These are phyloP conservation scores for Clarias magur DNA, from an alignment of 2,113 vertebrate genomes.

Conservation along the genomic window DNA sequence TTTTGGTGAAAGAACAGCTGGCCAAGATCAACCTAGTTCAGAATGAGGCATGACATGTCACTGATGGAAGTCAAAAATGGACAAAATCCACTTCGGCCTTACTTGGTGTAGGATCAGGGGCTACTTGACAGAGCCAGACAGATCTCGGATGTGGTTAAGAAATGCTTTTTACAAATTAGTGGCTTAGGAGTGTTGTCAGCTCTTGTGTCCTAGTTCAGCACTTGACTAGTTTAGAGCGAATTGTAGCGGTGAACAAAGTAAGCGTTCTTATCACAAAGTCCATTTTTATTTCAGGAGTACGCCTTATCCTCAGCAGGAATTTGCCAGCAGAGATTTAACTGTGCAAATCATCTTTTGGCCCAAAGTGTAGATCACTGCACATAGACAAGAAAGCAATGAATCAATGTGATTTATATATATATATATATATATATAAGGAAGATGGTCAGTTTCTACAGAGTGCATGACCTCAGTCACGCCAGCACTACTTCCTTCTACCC, in stretches of 20 bases:
- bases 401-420: neutral
- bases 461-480: constrained; percentile 33
- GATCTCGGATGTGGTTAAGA: neutral
- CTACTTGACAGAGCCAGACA: neutral
- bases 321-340: neutral
- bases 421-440: neutral
- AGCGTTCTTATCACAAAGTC: neutral
- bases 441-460: constrained; percentile 39
- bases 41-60: constrained; percentile 38
- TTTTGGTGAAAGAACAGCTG: constrained; percentile 1
- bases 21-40: constrained; percentile 45
- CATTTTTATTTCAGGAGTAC: neutral
- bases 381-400: constrained; percentile 33
- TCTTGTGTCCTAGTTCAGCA: neutral
- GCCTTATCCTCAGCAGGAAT: constrained; percentile 3
- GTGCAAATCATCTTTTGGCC: constrained; percentile 16
- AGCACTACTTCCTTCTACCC: constrained; percentile 41
- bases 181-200: too few relatives aligned
- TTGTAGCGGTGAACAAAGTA: neutral
- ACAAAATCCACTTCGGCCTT: neutral
- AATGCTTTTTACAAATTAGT: neutral
- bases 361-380: neutral
- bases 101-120: constrained; percentile 9
- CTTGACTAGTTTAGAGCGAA: neutral
- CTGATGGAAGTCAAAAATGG: constrained; percentile 31